Conservation (phyloP, 2,113 vertebrate genomes). For the Macrotis lagotis region DNA sequence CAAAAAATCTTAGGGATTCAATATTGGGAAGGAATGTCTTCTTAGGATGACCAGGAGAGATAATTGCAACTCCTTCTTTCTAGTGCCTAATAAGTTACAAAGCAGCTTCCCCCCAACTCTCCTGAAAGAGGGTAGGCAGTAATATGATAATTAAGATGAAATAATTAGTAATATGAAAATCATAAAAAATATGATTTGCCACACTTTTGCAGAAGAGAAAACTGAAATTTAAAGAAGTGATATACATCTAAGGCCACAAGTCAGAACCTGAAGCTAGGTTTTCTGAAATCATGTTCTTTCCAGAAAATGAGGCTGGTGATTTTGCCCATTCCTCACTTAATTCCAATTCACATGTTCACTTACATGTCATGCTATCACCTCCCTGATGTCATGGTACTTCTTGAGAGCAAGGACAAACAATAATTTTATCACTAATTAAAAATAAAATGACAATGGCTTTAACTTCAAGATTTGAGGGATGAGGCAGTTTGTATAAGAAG, state of each 20-base stretch:
- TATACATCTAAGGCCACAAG: background rate
- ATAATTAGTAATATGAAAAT: too few species aligned
- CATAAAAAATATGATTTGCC: background rate
- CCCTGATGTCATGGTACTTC: too few species aligned
- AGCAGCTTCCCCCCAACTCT: background rate
- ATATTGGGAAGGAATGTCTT: background rate
- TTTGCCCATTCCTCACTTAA: too few species aligned
- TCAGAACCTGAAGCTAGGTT: background rate
- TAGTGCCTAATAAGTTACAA: background rate
- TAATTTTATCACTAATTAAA: background rate
- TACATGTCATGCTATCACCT: too few species aligned
- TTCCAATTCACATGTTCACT: too few species aligned
- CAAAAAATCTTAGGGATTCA: slow-evolving; percentile 2
- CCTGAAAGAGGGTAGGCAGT: background rate
- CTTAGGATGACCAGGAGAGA: background rate
- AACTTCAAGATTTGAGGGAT: background rate
- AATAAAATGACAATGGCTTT: background rate
- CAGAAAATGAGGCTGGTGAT: too few species aligned
- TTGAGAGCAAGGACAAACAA: too few species aligned
- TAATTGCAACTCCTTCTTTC: background rate
- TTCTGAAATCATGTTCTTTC: background rate
- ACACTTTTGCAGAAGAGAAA: background rate
- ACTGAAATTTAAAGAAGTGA: background rate
- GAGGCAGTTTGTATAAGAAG: background rate
- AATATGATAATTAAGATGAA: too few species aligned